Percentiles rank a stretch among this genome's conserved stretches.
Evolutionary conservation across 2,888 invertebrate species (phyloP).

Genomic region (Terebella lapidaria): DNA sequence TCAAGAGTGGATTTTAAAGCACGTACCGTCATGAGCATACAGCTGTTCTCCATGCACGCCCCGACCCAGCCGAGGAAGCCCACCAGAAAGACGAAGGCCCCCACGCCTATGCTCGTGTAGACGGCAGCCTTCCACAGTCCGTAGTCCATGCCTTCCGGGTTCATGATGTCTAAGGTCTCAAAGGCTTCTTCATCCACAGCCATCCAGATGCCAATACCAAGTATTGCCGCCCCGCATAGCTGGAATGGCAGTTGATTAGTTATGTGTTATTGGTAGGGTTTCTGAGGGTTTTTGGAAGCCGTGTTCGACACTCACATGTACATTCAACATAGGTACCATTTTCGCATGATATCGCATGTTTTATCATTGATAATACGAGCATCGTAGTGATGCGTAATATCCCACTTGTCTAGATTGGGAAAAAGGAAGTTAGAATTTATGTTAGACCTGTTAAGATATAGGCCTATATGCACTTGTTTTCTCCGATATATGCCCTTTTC

Average conservation of each 20-base stretch:
- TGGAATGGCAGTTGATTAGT: not conserved
- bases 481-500: no score
- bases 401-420: no score
- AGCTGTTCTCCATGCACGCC: slow-evolving; percentile 4
- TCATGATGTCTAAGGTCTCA: not conserved
- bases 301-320: no score
- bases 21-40: slow-evolving; percentile 5
- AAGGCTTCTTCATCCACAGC: slow-evolving; percentile 6
- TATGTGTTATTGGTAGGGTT: no score
- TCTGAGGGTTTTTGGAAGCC: no score
- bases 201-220: slow-evolving; percentile 14
- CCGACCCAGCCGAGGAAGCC: slow-evolving; percentile 14
- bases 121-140: slow-evolving; percentile 5
- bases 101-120: slow-evolving; percentile 11
- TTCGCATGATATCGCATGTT: not conserved
- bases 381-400: no score
- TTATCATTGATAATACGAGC: not conserved
- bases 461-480: no score
- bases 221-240: slow-evolving; percentile 4
- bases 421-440: no score
- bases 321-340: no score
- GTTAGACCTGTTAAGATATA: no score
- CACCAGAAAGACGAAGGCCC: slow-evolving; percentile 16
- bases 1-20: no score
- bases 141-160: slow-evolving; percentile 10